phyloP scores from a whole-genome alignment of 2,888 invertebrate species.

The Dicranocentrus wangi region DNA sequence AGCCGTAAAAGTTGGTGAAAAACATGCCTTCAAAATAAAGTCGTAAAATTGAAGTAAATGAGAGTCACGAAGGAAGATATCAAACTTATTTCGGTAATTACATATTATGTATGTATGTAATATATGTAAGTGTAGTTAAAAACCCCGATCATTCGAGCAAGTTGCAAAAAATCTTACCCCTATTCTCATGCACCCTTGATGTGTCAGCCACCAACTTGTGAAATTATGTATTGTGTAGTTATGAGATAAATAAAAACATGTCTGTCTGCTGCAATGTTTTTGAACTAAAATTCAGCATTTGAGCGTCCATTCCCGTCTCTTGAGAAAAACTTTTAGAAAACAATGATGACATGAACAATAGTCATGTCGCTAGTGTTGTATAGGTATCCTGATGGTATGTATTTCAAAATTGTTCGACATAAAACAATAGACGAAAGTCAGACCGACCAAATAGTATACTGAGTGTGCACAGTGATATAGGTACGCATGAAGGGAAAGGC shows the following conservation, averaged over 20 bases:
- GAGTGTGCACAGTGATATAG: too few relatives aligned
- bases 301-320: too few relatives aligned
- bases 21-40: slow-evolving; percentile 72
- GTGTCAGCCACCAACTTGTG: not conserved
- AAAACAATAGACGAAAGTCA: too few relatives aligned
- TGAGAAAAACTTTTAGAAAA: too few relatives aligned
- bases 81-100: slow-evolving; percentile 69
- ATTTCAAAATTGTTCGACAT: too few relatives aligned
- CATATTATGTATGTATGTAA: slow-evolving; percentile 2
- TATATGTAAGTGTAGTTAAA: not conserved
- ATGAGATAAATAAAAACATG: slow-evolving; percentile 52
- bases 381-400: too few relatives aligned
- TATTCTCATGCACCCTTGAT: slow-evolving; percentile 12
- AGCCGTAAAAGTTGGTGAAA: slow-evolving; percentile 72
- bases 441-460: slow-evolving; percentile 1
- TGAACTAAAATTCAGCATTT: too few relatives aligned
- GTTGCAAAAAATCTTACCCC: too few relatives aligned
- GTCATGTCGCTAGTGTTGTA: too few relatives aligned
- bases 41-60: slow-evolving; percentile 71
- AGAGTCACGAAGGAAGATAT: slow-evolving; percentile 73
- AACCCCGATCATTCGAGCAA: not conserved
- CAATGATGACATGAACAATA: too few relatives aligned
- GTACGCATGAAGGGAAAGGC: too few relatives aligned
- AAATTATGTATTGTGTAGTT: slow-evolving; percentile 13
- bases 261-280: slow-evolving; percentile 19